Base-by-base conservation (phyloP, 2,113 vertebrate genomes). In the Seriola rivoliana region DNA sequence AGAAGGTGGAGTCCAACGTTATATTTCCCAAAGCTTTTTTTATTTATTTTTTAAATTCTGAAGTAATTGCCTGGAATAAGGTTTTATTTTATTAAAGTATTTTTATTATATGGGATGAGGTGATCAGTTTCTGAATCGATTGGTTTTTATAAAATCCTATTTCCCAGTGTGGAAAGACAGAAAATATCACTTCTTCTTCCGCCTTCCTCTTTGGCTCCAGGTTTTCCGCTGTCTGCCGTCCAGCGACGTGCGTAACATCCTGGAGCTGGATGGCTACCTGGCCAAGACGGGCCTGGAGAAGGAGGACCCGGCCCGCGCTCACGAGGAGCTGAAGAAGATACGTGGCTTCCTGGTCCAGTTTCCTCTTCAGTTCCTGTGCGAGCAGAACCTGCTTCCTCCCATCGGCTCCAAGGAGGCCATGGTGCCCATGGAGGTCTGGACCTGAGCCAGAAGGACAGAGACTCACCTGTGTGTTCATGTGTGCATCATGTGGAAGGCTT, bases 341-440 rank as follows among this genome's bases (percentile, higher is more conserved):
- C 96, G 96, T 2, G 98, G 98, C 6, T 99, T 99, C 94, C 92
- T 97, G 78, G 98, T 99, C 23, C 97, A 99, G 80, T 99, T 99
- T 48, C 98, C 98, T 9, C 96, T 99, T 14, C 94, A 96, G 85
- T 99, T 99, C 92, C 92, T 99, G 77, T 88, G 93, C 69, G 97
- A 97, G 80, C 96, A 99, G 89, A 96, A 95, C 92, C 95, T 99
- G 14, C 96, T 99, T 9, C 98, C 98, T 21, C 97, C 98, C 0
- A 97, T 99, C 0, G 98, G 98, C 82, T 97, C 97, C 71, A 99
- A 97, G 90, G 98, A 99, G 93, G 95, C 96, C 84, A 99, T 99
- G 85, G 97, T 99, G 58, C 98, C 98, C 81, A 98, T 96, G 95
- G 98, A 99, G 86, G 96, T 97, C 63, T 99, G 98, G 98, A 99